phyloP scores from a whole-genome alignment of 2,797 vertebrate species.

The Hydrocynus forskahlii region DNA sequence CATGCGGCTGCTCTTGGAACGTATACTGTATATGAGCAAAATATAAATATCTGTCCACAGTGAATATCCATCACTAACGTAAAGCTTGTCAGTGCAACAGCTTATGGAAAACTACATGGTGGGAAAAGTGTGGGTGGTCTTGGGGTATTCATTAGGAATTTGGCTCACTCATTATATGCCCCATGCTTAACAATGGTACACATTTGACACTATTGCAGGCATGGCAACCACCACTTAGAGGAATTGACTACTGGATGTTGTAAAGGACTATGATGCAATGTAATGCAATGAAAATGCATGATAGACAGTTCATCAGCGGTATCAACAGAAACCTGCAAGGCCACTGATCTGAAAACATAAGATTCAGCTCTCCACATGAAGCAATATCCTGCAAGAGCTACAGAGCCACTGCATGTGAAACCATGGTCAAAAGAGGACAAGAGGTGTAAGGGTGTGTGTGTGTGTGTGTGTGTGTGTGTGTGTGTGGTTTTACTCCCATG shows the following conservation, averaged over 20 bases:
- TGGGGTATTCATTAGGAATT: neutral
- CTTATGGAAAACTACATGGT: neutral
- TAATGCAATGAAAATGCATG: conserved; percentile 15
- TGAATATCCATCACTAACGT: no score
- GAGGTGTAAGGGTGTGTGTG: neutral
- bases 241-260: conserved; percentile 28
- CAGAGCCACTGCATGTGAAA: neutral
- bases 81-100: neutral
- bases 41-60: no score
- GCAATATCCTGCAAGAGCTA: conserved; percentile 7
- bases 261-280: conserved; percentile 30
- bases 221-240: neutral
- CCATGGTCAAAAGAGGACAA: neutral
- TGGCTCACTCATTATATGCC: neutral
- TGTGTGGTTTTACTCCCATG: neutral
- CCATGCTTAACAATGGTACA: conserved; percentile 3
- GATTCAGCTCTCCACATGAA: conserved; percentile 1
- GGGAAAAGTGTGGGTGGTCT: neutral
- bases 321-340: neutral
- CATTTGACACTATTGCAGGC: neutral
- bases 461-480: neutral
- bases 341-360: conserved; percentile 17
- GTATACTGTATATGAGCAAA: no score
- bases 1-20: no score
- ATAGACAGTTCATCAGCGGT: neutral